phyloP scores from a whole-genome alignment of 2,797 vertebrate species.

The Cichlasoma orientale region DNA sequence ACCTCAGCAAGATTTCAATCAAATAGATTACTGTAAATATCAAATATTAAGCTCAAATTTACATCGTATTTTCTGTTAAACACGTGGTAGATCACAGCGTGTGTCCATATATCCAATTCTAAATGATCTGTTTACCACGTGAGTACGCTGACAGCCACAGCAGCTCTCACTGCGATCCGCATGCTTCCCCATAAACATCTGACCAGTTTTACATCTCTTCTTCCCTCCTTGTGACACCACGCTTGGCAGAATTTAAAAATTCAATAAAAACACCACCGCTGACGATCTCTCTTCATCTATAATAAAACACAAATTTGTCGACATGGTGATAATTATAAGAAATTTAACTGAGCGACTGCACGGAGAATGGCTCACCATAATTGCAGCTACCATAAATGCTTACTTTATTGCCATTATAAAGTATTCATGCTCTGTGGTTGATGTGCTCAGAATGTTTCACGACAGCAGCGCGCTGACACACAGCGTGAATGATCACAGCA shows the following conservation, averaged over 20 bases:
- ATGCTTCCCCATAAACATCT: conserved; percentile 17
- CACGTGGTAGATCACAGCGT: not conserved
- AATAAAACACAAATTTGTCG: conserved; percentile 72
- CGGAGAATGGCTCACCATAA: conserved; percentile 66
- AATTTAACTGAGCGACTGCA: conserved; percentile 57
- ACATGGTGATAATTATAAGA: conserved; percentile 71
- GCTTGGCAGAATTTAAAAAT: conserved; percentile 46
- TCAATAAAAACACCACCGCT: conserved; percentile 56
- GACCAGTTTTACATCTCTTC: conserved; percentile 10
- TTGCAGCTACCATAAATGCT: conserved; percentile 73
- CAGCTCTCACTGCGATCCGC: conserved; percentile 8
- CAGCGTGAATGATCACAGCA: conserved; percentile 61
- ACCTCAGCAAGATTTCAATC: not conserved
- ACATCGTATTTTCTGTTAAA: not conserved
- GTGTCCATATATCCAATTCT: conserved; percentile 5
- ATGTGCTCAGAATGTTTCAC: conserved; percentile 70
- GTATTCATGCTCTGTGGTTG: conserved; percentile 75
- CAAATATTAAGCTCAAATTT: not conserved
- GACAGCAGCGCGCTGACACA: conserved; percentile 49
- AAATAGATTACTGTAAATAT: not conserved
- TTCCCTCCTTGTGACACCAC: not conserved
- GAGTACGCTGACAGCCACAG: conserved; percentile 22
- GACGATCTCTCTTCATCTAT: conserved; percentile 67
- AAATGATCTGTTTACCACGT: conserved; percentile 23
- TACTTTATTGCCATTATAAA: conserved; percentile 82